A percentile compares a stretch with the other conserved stretches of the same genome.
Conservation (phyloP, 2,888 invertebrate species). For the Drosophila mettleri region DNA sequence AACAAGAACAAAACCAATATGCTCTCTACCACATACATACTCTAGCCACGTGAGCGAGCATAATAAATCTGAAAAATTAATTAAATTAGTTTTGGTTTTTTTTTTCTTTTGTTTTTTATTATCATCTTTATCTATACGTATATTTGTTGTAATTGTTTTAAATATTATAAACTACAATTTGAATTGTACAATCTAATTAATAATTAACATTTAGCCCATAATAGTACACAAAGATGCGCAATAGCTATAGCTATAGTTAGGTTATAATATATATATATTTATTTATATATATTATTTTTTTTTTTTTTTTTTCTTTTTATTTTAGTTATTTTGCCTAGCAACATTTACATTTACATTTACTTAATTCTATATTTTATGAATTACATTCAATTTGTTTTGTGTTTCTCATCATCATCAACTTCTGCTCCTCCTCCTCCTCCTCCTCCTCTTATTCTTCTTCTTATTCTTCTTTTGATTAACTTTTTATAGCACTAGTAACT, state of each 20-base stretch:
- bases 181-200: constrained; percentile 77
- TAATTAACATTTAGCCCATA: constrained; percentile 79
- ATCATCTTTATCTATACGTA: constrained; percentile 52
- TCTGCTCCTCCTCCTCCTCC: background rate
- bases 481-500: constrained; percentile 23
- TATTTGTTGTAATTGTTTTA: constrained; percentile 56
- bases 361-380: constrained; percentile 63
- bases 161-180: constrained; percentile 78
- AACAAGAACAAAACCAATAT: background rate
- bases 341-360: constrained; percentile 78
- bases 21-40: too few species aligned
- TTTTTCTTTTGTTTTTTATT: constrained; percentile 48
- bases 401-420: background rate
- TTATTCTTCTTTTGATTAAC: constrained; percentile 38
- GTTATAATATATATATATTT: constrained; percentile 19
- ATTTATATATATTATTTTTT: background rate
- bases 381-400: constrained; percentile 69
- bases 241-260: constrained; percentile 37
- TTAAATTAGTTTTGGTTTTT: background rate
- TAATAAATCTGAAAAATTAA: background rate
- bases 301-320: constrained; percentile 7
- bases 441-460: background rate
- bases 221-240: constrained; percentile 70
- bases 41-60: background rate
- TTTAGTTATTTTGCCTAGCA: constrained; percentile 70